Percentiles rank a stretch among this genome's conserved stretches.
These are phyloP conservation scores for Podarcis cretensis DNA, from an alignment of 2,113 vertebrate species.

Conservation along the genomic window DNA sequence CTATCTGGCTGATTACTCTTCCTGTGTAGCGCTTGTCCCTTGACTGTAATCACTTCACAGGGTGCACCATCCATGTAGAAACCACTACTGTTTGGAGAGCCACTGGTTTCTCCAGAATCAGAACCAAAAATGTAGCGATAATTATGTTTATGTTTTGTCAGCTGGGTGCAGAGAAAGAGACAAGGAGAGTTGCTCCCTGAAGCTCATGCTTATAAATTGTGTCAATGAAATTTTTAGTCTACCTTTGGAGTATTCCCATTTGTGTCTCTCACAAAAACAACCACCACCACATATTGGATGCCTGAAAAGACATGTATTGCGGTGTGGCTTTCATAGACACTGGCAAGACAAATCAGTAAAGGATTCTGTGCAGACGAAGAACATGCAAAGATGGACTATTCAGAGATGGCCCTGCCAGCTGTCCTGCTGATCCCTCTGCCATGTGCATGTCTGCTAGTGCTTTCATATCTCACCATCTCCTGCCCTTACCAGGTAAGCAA, in stretches of 20 bases:
- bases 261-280: neutral
- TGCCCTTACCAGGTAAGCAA: no score
- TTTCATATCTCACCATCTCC: no score
- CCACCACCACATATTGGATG: neutral
- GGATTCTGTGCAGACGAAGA: no score
- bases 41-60: neutral
- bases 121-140: neutral
- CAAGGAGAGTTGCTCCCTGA: neutral
- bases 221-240: neutral
- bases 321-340: neutral
- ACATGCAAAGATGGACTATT: no score
- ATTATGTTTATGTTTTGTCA: neutral
- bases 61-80: neutral
- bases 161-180: neutral
- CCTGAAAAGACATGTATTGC: neutral
- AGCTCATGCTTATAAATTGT: conserved; percentile 1
- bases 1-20: conserved; percentile 7
- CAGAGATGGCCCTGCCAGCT: no score
- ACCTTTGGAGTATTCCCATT: neutral
- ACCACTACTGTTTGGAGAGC: rapidly evolving
- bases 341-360: neutral
- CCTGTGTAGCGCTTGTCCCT: neutral
- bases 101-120: neutral
- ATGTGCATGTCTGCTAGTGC: no score
- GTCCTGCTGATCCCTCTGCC: no score